Percentiles rank a stretch among this genome's conserved stretches.
Conservation (phyloP, 2,797 vertebrate species). For the Falco columbarius region DNA sequence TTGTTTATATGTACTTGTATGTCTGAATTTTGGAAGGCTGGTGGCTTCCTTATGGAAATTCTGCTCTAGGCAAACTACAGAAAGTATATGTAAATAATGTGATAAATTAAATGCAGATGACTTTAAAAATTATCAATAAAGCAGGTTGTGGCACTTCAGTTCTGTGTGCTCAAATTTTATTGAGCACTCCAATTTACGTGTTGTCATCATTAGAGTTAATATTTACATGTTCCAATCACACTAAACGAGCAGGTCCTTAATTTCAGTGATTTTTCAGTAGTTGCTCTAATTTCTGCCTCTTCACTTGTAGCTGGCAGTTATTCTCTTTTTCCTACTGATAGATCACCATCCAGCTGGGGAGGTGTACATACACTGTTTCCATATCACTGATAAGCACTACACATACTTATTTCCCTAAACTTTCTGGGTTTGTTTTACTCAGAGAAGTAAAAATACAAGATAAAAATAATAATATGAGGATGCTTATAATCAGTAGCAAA, state of each 20-base stretch:
- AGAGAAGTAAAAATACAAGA: not conserved
- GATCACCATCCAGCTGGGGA: not conserved
- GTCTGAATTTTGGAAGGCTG: not conserved
- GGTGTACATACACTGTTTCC: not conserved
- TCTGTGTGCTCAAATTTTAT: constrained; percentile 43
- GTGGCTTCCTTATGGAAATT: not conserved
- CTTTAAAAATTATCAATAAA: constrained; percentile 51
- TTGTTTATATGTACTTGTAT: not conserved
- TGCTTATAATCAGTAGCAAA: not conserved
- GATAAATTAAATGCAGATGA: constrained; percentile 34
- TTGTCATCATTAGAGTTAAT: constrained; percentile 65
- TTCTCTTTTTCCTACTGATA: not conserved
- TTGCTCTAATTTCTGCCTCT: constrained; percentile 66
- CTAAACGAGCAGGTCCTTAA: constrained; percentile 65
- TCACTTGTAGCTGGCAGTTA: constrained; percentile 41
- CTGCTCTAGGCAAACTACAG: not conserved
- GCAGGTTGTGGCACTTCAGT: constrained; percentile 53
- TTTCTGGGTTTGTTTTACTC: not conserved
- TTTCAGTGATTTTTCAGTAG: constrained; percentile 60
- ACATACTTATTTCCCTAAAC: not conserved
- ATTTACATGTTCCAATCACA: constrained; percentile 67
- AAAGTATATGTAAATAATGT: not conserved
- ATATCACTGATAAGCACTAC: not conserved
- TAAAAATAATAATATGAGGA: not conserved
- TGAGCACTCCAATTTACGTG: constrained; percentile 67